Evolutionary conservation across 1,140 invertebrate genomes (phyloP), one percentile per base, ranked within the genome.

Genomic region (Listronotus oregonensis): DNA sequence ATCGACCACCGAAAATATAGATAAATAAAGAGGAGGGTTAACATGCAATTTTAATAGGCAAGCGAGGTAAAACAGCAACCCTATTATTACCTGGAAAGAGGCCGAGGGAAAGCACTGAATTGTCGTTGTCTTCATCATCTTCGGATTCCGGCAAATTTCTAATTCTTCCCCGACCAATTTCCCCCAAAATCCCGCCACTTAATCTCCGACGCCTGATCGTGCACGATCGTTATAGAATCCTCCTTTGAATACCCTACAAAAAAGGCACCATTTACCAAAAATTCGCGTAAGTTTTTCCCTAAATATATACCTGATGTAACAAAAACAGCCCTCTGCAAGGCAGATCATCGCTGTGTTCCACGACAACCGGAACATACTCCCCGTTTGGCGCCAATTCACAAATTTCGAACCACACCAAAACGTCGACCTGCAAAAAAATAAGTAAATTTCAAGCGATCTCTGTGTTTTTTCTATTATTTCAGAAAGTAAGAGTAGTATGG

Each of bases 331-430:
- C 97, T n/a, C 94, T 88, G 78, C 96, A 98, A 1, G 97, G 95
- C 65, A 97, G 82, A 78, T 97, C 95, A 77, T 98, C 96, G 75
- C 93, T 92, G 80, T 99, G 96, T 75, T 99, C 96, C 12, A 99
- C 96, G 32, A 96, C 92, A 40, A 91, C 90, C n/a, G 95, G 95
- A 42, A 98, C 92, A 79, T 97, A 99, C 81, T 99, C 97, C 44
- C 97, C 97, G 83, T 90, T 98, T 5, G 95, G 95, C 32, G 94
- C 95, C 57, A 99, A 81, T 82, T 99, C 98, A 81, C 97, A 98
- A 61, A 99, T 99, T 84, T 99, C 98, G 83, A 99, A 98, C 96
- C 97, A 99, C n/a, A 99, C 96, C 21, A 99, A 84, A 7, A 99
- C 87, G 81, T 99, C 97, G 11, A 63, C 60, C 18, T 56, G 14